A percentile compares a stretch with the other conserved stretches of the same genome.
Conservation (phyloP, 2,797 vertebrate genomes). For the Myotis myotis region DNA sequence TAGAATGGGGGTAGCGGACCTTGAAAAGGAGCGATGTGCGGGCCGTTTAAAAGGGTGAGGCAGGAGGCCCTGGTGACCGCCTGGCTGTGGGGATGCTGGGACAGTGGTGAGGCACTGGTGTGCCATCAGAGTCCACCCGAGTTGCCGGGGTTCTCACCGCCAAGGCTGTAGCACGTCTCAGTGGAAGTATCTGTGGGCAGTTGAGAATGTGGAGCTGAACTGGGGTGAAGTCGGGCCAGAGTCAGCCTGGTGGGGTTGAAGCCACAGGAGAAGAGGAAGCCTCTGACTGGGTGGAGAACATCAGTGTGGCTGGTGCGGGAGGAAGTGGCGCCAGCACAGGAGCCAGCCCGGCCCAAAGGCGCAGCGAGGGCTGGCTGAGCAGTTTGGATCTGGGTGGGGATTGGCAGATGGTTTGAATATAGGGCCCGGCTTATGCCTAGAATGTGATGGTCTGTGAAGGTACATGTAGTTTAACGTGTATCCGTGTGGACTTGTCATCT, state of each 20-base stretch:
- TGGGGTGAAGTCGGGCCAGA: background rate
- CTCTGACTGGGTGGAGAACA: background rate
- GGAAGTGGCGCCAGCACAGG: background rate
- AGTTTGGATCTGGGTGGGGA: background rate
- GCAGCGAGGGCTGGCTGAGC: background rate
- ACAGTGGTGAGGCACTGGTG: background rate
- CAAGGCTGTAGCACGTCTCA: background rate
- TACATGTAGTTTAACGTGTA: background rate
- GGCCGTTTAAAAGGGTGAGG: background rate
- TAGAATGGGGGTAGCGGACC: background rate
- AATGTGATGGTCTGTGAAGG: background rate
- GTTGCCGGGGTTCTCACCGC: background rate
- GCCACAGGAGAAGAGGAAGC: background rate
- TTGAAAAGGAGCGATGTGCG: background rate
- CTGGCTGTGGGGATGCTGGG: background rate
- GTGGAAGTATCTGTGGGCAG: background rate
- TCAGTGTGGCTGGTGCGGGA: background rate
- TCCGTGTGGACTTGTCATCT: background rate
- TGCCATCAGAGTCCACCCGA: background rate
- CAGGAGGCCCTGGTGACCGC: background rate
- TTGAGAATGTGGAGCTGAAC: background rate
- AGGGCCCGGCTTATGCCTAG: background rate
- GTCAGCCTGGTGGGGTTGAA: background rate
- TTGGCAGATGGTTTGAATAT: background rate
- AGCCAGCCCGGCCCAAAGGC: background rate